Evolutionary conservation across 2,888 invertebrate species (phyloP), one percentile per base, ranked within the genome.

Genomic region (Tinea semifulvella): DNA sequence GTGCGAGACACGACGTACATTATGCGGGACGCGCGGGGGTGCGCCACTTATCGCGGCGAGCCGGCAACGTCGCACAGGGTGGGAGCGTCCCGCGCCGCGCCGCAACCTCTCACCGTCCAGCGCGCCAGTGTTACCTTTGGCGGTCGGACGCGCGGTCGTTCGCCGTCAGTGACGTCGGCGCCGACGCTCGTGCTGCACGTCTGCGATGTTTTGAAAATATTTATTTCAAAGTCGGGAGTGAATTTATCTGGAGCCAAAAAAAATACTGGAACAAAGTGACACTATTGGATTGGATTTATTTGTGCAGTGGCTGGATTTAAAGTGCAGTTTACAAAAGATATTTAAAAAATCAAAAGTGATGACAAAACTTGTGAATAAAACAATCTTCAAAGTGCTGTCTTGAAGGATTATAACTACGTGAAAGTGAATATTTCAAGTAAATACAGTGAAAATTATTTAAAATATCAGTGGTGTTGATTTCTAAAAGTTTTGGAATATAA

Each of bases 181-280:
- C 69, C 72, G 69, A 71, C 77, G 68, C 68, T 76, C 81, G 81
- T 68, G 69, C 68, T 76, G 77, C 81, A 81, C 81, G 77, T 74
- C 73, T 73, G 71, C 74, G 65, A 76, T 79, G 73, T 74, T 73
- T 73, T 74, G 75, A 70, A 75, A 68, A 73, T 70, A 69, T 72
- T 31, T 31, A 13, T 2, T 31, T 14, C 68, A 66, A 65, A 73
- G 64, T 70, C 67, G 75, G 74, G 76, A 67, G 71, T 83, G 69
- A 61, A 63, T 14, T n/a, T 13, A 31, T 31, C 14, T 31, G 31
- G 14, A 31, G 31, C 31, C 31, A 14, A 14, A 31, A 31, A 31
- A 82, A 84, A 85, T 84, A 83, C 82, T 86, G 85, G 86, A 86
- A 82, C 85, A 85, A 83, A 86, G 87, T 83, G 87, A 84, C 81